These are phyloP conservation scores for Drosophila macrothrix DNA, from an alignment of 2,888 invertebrate species.

Conservation along the genomic window DNA sequence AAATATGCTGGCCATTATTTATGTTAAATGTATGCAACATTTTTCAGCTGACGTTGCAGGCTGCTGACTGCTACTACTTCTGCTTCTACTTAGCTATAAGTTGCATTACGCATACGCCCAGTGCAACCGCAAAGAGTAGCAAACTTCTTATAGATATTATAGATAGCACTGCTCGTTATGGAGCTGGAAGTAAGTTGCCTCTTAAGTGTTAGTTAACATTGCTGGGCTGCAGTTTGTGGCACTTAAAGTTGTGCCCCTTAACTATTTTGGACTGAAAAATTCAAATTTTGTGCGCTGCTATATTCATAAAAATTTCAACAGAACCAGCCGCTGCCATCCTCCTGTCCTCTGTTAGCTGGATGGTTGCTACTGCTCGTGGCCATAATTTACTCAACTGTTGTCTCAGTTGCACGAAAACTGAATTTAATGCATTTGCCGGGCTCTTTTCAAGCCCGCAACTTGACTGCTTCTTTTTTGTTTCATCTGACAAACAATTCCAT, in stretches of 20 bases:
- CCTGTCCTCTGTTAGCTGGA: slow-evolving; percentile 1
- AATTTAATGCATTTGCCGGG: slow-evolving; percentile 75
- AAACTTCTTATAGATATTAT: slow-evolving; percentile 27
- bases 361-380: slow-evolving; percentile 51
- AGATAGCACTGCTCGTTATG: slow-evolving; percentile 29
- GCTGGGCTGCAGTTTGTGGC: slow-evolving; percentile 33
- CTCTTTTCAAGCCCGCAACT: slow-evolving; percentile 59
- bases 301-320: slow-evolving; percentile 73
- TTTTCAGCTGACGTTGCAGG: slow-evolving; percentile 42
- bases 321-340: slow-evolving; percentile 20
- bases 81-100: not conserved
- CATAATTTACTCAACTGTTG: slow-evolving; percentile 78
- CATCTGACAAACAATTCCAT: slow-evolving; percentile 51
- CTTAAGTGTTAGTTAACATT: slow-evolving; percentile 50
- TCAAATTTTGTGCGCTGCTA: slow-evolving; percentile 42
- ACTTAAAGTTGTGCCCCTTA: slow-evolving; percentile 49
- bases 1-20: slow-evolving; percentile 66
- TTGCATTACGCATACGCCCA: slow-evolving; percentile 29
- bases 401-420: slow-evolving; percentile 77
- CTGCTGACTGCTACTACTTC: not conserved
- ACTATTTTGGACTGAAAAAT: slow-evolving; percentile 48
- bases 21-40: slow-evolving; percentile 73
- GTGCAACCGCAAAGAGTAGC: slow-evolving; percentile 23
- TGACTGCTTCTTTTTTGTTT: slow-evolving; percentile 16
- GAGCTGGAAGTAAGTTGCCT: slow-evolving; percentile 22